A percentile compares a stretch with the other conserved stretches of the same genome.
Conservation (phyloP, 2,113 vertebrate species). For the Hippoglossus stenolepis region DNA sequence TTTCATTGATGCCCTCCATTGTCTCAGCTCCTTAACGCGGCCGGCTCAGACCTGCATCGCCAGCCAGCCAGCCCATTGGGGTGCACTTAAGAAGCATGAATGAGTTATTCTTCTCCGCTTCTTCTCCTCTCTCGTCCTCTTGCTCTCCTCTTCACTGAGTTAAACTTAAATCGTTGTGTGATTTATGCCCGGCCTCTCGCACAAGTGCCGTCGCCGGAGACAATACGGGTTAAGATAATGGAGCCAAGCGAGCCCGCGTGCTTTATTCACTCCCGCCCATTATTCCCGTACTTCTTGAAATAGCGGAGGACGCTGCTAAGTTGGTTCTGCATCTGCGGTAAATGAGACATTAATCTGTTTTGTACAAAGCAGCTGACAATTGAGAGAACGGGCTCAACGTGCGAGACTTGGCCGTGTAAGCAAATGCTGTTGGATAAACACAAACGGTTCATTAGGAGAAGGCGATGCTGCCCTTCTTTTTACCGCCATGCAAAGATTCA, state of each 20-base stretch:
- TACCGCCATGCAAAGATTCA: neutral
- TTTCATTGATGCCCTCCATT: slow-evolving; percentile 60
- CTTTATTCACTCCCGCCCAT: slow-evolving; percentile 35
- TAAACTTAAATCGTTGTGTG: slow-evolving; percentile 74
- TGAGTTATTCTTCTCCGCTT: slow-evolving; percentile 57
- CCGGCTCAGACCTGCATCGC: slow-evolving; percentile 31
- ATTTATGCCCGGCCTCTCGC: slow-evolving; percentile 57
- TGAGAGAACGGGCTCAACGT: slow-evolving; percentile 27
- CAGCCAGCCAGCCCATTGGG: slow-evolving; percentile 32
- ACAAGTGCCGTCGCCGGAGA: slow-evolving; percentile 35
- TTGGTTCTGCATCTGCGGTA: slow-evolving; percentile 28
- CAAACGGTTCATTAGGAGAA: slow-evolving; percentile 38
- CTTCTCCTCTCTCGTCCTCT: slow-evolving; percentile 44
- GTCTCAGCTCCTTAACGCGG: slow-evolving; percentile 68
- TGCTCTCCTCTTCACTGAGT: slow-evolving; percentile 65
- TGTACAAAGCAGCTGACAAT: slow-evolving; percentile 38
- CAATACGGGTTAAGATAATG: slow-evolving; percentile 64
- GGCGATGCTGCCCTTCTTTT: neutral
- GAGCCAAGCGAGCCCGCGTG: slow-evolving; percentile 7
- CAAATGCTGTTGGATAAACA: slow-evolving; percentile 46
- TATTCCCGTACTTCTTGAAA: slow-evolving; percentile 10
- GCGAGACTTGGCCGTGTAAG: slow-evolving; percentile 37
- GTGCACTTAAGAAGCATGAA: slow-evolving; percentile 67
- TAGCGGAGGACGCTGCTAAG: neutral
- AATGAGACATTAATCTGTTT: slow-evolving; percentile 60